Evolutionary conservation across 2,797 vertebrate genomes (phyloP), one percentile per base, ranked within the genome.

Genomic region (Podarcis siculus): DNA sequence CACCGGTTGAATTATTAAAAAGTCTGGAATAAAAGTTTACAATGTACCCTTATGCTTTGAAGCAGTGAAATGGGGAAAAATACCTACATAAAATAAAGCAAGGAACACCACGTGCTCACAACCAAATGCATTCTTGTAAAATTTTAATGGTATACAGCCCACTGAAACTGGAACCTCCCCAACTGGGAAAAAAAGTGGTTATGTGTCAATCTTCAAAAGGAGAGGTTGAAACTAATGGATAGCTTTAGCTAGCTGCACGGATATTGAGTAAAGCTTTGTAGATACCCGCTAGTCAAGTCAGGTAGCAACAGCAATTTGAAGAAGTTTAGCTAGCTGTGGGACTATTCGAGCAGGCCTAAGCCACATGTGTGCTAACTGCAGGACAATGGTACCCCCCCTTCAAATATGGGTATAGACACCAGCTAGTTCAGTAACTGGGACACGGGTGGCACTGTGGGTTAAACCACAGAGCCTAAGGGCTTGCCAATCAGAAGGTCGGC

Each of bases 41-140:
- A 73, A 87, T 27, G 42, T 66, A 69, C 30, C 61, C 58, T 73
- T 93, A 10, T 32, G 37, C 86, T 91, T 88, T 71, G 45, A 90
- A 92, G 85, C 6, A 76, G 25, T 13, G 83, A 90, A 87, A 6
- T 30, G 85, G 84, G 83, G 25, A n/a, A 81, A 15, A 19, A 37
- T 5, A 42, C 3, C 8, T 42, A 84, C 3, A 39, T 2, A 8
- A 23, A 73, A 32, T 75, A 30, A 61, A 3, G 35, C 5, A 35
- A 37, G 23, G 58, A 25, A 32, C 27, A 61, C 25, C 30, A 79
- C 10, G 5, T n/a, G 55, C 25, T 25, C 30, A 66, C 17, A 69
- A 42, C 7, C 10, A 61, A 72, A 19, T 58, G 64, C 15, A 73
- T 88, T 4, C 12, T 67, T 89, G 8, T 82, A 61, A 69, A 82